Base-by-base conservation (phyloP, 2,888 invertebrate species). In the Atrina japonica region DNA sequence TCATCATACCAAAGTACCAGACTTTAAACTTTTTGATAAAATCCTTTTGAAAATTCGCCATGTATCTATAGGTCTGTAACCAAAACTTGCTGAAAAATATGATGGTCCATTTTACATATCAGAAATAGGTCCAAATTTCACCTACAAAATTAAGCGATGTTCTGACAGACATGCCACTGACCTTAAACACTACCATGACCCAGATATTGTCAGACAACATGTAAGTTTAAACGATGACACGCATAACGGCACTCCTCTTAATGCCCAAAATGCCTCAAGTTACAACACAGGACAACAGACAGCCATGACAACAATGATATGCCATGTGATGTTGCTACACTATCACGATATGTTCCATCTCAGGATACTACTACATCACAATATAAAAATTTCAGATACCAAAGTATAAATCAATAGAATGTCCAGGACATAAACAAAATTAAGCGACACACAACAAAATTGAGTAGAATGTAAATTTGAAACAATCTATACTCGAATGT, bases 21-120 rank as follows among this genome's bases (percentile, higher is more conserved):
- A 23, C 3, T 53, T 53, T 11, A 56, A 56, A 30, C 18, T 56
- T 11, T 35, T 35, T 56, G 56, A 40, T 30, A 56, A n/a, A 56
- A 35, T 56, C 2, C 9, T 56, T 7, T 11, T 63, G 3, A 29
- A 35, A 18, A 0, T 11, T 30, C 50, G 40, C 35, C 2, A 50
- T 16, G 40, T 35, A 9, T 50, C 50, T 11, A 21, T 50, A 29
- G 50, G 63, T 25, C 21, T 29, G 23, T 64, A 52, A 25, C 64
- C 64, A 5, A 64, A 64, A 52, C 53, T 64, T n/a, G 27, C 25
- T 6, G 53, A 64, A 0, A 64, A 64, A 52, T 64, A 53, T 21
- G n/a, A 64, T n/a, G 53, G 64, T 14, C 64, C 64, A 25, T 64
- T 53, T 53, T 53, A 52, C 53, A 64, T 64, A 29, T 16, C 47